Base-by-base conservation (phyloP, 2,888 invertebrate species). In the Unio delphinus region DNA sequence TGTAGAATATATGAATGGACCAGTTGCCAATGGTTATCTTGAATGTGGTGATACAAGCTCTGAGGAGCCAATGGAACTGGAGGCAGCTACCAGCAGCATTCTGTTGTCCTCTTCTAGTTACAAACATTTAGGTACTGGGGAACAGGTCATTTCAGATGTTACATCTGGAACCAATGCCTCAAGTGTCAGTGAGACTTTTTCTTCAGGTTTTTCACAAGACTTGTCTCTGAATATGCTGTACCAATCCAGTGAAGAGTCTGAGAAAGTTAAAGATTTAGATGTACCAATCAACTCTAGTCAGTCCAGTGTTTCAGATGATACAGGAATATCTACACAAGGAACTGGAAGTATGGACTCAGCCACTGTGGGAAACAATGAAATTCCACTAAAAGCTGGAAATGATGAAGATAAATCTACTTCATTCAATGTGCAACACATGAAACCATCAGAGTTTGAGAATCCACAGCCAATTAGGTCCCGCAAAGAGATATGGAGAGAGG, bases 401-500 rank as follows among this genome's bases (percentile, higher is more conserved):
- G 59, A 58, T 45, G 65, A 65, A 54, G 65, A 58, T 15, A 54
- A 59, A 3, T 59, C 65, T 3, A 45, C 45, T 20, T 34, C 34
- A 56, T 65, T 65, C 45, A 65, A 45, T 45, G 45, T 45, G 45
- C 45, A 45, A 4, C 3, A 45, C 45, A 11, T 45, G 11, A 45
- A 15, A 15, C 45, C 45, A 45, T 45, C 45, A 45, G 45, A 11
- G 45, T 15, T 45, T 11, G 5, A 72, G 60, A 18, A 54, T 59
- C 26, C 57, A 65, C 55, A 61, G 64, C 34, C 20, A 28, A 34
- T 54, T 15, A 28, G 65, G 17, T 65, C 74, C 6, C 59, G 34
- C 64, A 76, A 77, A 55, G 77, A 79, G 54, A 61, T 75, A 23
- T 64, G 74, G 64, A 75, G 68, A 55, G 79, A 80, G 63, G 79